These are phyloP conservation scores for Colaptes auratus DNA, from an alignment of 2,113 vertebrate species.

Conservation along the genomic window DNA sequence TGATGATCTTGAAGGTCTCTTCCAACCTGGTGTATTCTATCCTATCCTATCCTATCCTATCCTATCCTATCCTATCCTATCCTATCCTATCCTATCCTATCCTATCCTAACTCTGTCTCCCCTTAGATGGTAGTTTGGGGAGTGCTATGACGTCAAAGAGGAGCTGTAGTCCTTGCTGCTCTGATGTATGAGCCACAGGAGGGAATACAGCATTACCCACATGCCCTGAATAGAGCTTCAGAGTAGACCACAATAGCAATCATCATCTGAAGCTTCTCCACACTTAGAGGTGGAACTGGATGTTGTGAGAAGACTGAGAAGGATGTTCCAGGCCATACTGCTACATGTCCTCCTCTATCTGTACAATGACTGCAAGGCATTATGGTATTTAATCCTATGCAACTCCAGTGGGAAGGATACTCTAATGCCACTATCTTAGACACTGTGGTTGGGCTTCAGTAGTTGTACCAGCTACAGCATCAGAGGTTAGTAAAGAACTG, in stretches of 20 bases:
- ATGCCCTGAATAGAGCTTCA: neutral
- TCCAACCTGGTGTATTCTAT: too few relatives aligned
- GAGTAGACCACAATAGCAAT: neutral
- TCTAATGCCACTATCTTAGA: neutral
- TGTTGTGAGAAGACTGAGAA: neutral
- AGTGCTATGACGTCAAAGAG: neutral
- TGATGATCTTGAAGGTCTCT: too few relatives aligned
- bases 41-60: too few relatives aligned
- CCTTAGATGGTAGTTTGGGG: accelerated
- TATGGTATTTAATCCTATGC: neutral
- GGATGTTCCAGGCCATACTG: neutral
- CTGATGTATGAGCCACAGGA: neutral
- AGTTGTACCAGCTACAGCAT: neutral
- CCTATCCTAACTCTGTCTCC: neutral
- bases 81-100: too few relatives aligned
- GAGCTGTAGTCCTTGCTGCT: neutral
- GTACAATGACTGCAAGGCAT: neutral
- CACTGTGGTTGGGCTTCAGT: neutral
- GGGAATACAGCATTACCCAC: neutral
- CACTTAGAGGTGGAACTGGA: neutral
- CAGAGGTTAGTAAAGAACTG: neutral
- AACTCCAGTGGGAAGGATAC: neutral
- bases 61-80: too few relatives aligned
- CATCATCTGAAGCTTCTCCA: neutral
- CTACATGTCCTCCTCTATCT: neutral